Base-by-base conservation (phyloP, 2,888 invertebrate genomes). In the Caenorhabditis macrosperma region DNA sequence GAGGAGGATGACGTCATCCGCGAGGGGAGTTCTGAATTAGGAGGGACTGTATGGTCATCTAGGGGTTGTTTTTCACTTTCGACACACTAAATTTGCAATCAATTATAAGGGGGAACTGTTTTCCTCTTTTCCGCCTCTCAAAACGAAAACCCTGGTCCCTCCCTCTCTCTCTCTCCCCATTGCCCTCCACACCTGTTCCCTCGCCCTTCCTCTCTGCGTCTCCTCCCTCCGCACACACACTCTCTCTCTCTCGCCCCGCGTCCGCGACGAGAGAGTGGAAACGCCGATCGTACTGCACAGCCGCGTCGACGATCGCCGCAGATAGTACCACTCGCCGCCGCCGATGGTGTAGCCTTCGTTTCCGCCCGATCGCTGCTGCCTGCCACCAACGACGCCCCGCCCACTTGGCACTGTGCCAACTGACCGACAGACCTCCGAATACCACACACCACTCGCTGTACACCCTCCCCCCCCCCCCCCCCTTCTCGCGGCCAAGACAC, bases 161-260 rank as follows among this genome's bases (percentile, higher is more conserved):
- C 33, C 35, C 38, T n/a, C 48, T 3, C 26, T n/a, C 24, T 38
- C 35, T 50, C 50, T 24, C 9, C 59, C 38, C 38, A 22, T 33
- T 63, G 55, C 59, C 33, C 60, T 67, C 68, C 61, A 48, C 68
- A 59, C 68, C 68, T 66, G 61, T 68, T 55, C 61, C 35, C 44
- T 66, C 64, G n/a, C 33, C 30, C 7, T 0, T 26, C 22, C 38
- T 52, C 15, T 22, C 50, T 20, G 20, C 28, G 33, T 48, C 54
- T 20, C 24, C 26, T 26, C 38, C 22, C 6, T 2, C 12, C 30
- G 35, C 28, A 55, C 35, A 55, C 28, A 55, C 35, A 28, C 57
- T 20, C 33, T 33, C 57, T 35, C 57, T 20, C 35, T 28, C 30
- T 5, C 54, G 17, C 35, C 12, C n/a, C 55, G 30, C 33, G 7